Base-by-base conservation (phyloP, 2,888 invertebrate species). In the Pogonocherus hispidulus region DNA sequence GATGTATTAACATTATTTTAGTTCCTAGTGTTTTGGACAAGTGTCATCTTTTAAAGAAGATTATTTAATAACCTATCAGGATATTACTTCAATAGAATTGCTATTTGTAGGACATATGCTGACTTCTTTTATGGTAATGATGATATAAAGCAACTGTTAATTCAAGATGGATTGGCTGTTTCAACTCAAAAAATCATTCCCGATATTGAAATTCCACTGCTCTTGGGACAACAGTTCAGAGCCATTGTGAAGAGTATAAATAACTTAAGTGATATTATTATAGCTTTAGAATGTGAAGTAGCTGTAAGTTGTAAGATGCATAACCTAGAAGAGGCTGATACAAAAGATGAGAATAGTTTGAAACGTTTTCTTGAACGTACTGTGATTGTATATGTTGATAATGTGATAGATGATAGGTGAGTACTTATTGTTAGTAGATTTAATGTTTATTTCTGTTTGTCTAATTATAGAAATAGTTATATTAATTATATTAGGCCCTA, bases 221-320 rank as follows among this genome's bases (percentile, higher is more conserved):
- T 88, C 20, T 74, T 80, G 6, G 86, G 86, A 19, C 89, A 89
- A 75, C 84, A 83, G 49, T 80, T 89, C 27, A 73, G 83, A 60
- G 87, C 84, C 1, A 82, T 81, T 68, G 76, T 88, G 5, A 84
- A 85, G 9, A 84, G 81, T 69, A 84, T 88, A 1, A 84, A 85
- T 70, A 83, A 81, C 56, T 78, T 86, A 22, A 74, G 75, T 20
- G 86, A 86, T 68, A 87, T 89, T 74, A 83, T 84, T 65, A 78
- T 88, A 67, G 84, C 86, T 23, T 79, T 88, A 35, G 83, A 86
- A 65, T 84, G 84, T 14, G 86, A 84, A 74, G 86, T 88, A 67
- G 86, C 87, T 0, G 73, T 90, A 63, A 84, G 84, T 60, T 89
- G 89, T 71, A 81, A 83, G 23, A 80, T 89, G 14, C 87, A 89